Conservation (phyloP, 1,140 invertebrate genomes). For the Papilio polyxenes region DNA sequence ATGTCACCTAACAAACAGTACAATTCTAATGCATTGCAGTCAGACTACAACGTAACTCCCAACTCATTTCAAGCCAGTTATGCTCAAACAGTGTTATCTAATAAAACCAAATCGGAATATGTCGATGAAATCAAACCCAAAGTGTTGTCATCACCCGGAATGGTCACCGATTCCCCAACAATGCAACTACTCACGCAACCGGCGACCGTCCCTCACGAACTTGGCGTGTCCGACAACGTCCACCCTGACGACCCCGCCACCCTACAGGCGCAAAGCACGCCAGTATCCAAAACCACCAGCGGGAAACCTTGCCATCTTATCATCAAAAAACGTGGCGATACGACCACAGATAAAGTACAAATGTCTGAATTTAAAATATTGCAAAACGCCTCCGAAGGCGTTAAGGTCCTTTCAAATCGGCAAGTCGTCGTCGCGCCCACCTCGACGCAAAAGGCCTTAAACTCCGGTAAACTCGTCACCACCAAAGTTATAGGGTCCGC, state of each 20-base stretch:
- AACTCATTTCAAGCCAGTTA: slow-evolving; percentile 77
- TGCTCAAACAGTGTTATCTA: slow-evolving; percentile 72
- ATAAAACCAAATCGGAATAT: slow-evolving; percentile 65
- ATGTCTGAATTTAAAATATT: slow-evolving; percentile 74
- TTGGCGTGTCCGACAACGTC: slow-evolving; percentile 60
- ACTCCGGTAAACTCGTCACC: slow-evolving; percentile 70
- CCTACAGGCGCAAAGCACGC: slow-evolving; percentile 58
- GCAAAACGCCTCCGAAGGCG: slow-evolving; percentile 70
- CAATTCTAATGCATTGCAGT: slow-evolving; percentile 55
- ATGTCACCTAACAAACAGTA: slow-evolving; percentile 64
- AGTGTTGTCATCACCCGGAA: slow-evolving; percentile 62
- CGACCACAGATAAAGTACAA: slow-evolving; percentile 68
- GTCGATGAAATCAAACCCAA: slow-evolving; percentile 71
- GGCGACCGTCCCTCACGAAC: slow-evolving; percentile 66
- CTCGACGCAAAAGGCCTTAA: slow-evolving; percentile 67
- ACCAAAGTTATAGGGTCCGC: slow-evolving; percentile 74
- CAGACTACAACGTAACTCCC: slow-evolving; percentile 66
- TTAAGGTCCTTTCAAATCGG: slow-evolving; percentile 74
- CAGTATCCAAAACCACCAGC: slow-evolving; percentile 52
- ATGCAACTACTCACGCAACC: slow-evolving; percentile 73
- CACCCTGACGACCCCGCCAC: slow-evolving; percentile 61
- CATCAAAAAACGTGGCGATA: slow-evolving; percentile 69
- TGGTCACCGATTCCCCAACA: slow-evolving; percentile 69
- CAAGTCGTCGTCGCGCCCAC: slow-evolving; percentile 69
- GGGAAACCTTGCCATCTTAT: slow-evolving; percentile 75